Percentiles rank a stretch among this genome's conserved stretches.
These are phyloP conservation scores for Dolichoris vasculosae DNA, from an alignment of 1,140 invertebrate genomes.

Conservation along the genomic window DNA sequence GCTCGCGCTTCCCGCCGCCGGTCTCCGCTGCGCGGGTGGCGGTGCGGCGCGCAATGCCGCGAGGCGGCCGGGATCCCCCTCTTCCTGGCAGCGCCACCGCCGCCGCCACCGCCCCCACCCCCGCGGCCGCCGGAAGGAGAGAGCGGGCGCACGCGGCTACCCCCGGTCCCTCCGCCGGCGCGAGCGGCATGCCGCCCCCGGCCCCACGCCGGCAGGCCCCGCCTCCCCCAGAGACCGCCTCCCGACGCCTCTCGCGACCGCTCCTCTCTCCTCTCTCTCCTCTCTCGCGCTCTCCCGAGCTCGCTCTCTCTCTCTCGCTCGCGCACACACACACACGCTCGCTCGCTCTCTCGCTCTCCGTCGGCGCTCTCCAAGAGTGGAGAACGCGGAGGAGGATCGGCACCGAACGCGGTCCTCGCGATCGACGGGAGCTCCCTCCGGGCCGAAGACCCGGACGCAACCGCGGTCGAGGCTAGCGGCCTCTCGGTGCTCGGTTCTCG, in stretches of 20 bases:
- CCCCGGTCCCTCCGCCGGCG: not conserved
- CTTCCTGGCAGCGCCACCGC: not conserved
- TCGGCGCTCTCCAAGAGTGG: no score
- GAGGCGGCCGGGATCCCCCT: not conserved
- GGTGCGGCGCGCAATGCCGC: constrained; percentile 40
- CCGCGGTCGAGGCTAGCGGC: no score
- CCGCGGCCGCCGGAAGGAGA: not conserved
- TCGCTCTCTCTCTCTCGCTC: no score
- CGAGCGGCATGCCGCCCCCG: constrained; percentile 41
- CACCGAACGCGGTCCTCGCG: not conserved
- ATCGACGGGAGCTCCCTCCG: not conserved
- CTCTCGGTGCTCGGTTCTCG: no score
- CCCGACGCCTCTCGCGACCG: constrained; percentile 7
- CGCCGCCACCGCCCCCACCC: not conserved
- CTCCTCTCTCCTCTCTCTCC: not conserved
- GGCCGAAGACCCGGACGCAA: not conserved
- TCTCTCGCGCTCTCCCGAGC: not conserved
- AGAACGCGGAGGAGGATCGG: not conserved
- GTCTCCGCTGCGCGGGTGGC: constrained; percentile 51
- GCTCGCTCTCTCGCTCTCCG: not conserved
- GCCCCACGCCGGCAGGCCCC: constrained; percentile 50
- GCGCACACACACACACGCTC: not conserved
- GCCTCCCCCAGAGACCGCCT: constrained; percentile 51
- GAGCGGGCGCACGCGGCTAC: constrained; percentile 51
- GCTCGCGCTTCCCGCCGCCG: constrained; percentile 44